These are phyloP conservation scores for Plestiodon gilberti DNA, from an alignment of 2,113 vertebrate genomes.

Conservation along the genomic window DNA sequence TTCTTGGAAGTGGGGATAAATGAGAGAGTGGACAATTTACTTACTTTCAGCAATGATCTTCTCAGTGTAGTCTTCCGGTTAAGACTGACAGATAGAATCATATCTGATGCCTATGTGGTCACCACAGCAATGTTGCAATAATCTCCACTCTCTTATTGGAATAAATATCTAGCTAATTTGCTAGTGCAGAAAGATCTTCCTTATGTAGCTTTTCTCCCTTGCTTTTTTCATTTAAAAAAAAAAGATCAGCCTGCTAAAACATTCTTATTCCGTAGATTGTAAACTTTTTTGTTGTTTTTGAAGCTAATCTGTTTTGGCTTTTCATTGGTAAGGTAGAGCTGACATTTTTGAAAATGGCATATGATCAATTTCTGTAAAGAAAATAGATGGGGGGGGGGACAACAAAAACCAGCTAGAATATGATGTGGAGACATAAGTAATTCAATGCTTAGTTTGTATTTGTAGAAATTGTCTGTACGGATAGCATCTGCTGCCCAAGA, in stretches of 20 bases:
- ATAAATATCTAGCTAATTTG: not conserved
- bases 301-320: not conserved
- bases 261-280: not conserved
- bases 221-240: not conserved
- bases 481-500: conserved; percentile 11
- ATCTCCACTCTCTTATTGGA: not conserved
- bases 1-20: not conserved
- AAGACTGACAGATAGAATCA: not conserved
- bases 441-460: not conserved
- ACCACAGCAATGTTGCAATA: not conserved
- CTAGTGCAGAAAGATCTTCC: not conserved
- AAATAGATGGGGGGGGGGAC: not conserved
- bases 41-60: not conserved
- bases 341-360: not conserved
- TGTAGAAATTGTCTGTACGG: conserved; percentile 8
- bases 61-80: not conserved
- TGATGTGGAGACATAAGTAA: not conserved
- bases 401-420: not conserved
- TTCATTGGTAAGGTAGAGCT: conserved; percentile 10
- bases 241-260: not conserved
- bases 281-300: not conserved
- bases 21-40: not conserved
- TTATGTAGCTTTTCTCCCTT: not conserved
- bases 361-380: not conserved
- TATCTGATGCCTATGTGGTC: not conserved